Evolutionary conservation across 2,797 vertebrate genomes (phyloP).

Genomic region (Anguilla pacifica): DNA sequence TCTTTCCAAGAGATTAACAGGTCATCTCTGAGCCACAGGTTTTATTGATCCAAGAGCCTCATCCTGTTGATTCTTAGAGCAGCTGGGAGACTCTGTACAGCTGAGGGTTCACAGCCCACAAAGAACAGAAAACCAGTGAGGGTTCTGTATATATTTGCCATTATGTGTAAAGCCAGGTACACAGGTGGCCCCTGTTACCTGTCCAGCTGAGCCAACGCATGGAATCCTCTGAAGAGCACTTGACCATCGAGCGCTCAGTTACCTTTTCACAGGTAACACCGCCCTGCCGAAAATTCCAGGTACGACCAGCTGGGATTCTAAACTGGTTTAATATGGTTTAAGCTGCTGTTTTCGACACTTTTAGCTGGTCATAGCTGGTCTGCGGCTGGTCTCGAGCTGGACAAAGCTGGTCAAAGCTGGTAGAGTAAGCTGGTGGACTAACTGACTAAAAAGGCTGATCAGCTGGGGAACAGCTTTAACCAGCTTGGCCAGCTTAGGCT

Average conservation of each 20-base stretch:
- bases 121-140: background rate
- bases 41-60: conserved; percentile 4
- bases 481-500: too few relatives aligned
- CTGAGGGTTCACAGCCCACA: background rate
- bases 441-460: too few relatives aligned
- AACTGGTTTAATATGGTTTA: too few relatives aligned
- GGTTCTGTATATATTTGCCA: background rate
- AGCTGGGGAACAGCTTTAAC: too few relatives aligned
- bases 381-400: too few relatives aligned
- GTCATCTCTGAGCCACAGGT: background rate
- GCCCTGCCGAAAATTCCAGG: too few relatives aligned
- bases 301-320: background rate
- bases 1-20: background rate
- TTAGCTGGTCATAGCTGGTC: too few relatives aligned
- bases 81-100: background rate
- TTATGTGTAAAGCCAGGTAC: background rate
- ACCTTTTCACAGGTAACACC: background rate
- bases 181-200: background rate
- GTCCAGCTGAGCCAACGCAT: background rate
- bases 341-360: too few relatives aligned
- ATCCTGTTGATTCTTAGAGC: background rate
- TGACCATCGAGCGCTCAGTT: too few relatives aligned
- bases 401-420: too few relatives aligned
- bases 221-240: too few relatives aligned
- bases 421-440: too few relatives aligned